A percentile compares a stretch with the other conserved stretches of the same genome.
Evolutionary conservation across 1,140 invertebrate species (phyloP).

Genomic region (Eupeodes corollae): DNA sequence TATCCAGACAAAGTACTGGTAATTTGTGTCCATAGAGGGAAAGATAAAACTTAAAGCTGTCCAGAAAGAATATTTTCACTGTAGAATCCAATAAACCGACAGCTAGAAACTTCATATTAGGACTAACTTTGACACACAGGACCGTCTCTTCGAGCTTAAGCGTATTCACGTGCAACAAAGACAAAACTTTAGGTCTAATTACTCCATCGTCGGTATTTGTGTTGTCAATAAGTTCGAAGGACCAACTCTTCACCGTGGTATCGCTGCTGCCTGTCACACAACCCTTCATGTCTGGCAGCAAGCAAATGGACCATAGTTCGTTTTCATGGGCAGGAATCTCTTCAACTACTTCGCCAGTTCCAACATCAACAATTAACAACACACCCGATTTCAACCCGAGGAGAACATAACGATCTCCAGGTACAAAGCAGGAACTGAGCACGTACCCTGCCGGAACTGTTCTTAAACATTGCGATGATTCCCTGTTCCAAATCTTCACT

Average conservation of each 20-base stretch:
- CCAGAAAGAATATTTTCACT: conserved; percentile 90
- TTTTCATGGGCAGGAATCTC: conserved; percentile 65
- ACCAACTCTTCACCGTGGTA: conserved; percentile 87
- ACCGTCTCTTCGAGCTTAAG: conserved; percentile 80
- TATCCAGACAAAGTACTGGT: conserved; percentile 88
- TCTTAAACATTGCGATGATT: conserved; percentile 66
- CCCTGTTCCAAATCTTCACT: conserved; percentile 91
- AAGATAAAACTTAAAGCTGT: conserved; percentile 92
- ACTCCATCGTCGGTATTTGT: conserved; percentile 11
- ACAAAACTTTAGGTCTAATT: conserved; percentile 50
- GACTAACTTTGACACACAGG: conserved; percentile 68
- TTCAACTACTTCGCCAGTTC: conserved; percentile 64
- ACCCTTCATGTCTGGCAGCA: conserved; percentile 68
- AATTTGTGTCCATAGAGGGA: conserved; percentile 94
- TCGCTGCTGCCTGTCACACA: conserved; percentile 80
- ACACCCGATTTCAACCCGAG: conserved; percentile 79
- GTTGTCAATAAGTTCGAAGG: conserved; percentile 65
- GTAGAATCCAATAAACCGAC: conserved; percentile 85
- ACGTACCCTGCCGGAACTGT: conserved; percentile 61
- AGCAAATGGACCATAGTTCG: conserved; percentile 64
- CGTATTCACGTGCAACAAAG: conserved; percentile 66
- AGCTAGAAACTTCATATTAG: conserved; percentile 79
- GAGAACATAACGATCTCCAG: conserved; percentile 84
- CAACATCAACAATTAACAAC: conserved; percentile 79
- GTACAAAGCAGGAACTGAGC: conserved; percentile 68